Percentiles rank a stretch among this genome's conserved stretches.
These are phyloP conservation scores for Ceyx margarethae DNA, from an alignment of 2,113 vertebrate species.

Conservation along the genomic window DNA sequence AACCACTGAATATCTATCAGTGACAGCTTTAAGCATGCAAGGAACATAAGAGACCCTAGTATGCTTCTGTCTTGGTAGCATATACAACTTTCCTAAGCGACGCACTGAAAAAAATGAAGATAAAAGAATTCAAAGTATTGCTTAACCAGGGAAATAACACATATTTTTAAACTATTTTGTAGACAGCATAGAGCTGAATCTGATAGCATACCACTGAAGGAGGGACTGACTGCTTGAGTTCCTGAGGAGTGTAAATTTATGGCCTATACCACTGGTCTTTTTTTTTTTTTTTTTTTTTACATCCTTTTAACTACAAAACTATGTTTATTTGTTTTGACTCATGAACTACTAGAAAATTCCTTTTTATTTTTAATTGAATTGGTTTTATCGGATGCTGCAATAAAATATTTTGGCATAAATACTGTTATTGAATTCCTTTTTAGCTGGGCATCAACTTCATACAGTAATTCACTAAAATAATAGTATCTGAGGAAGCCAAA, in stretches of 20 bases:
- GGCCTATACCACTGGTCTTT: background rate
- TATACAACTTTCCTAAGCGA: background rate
- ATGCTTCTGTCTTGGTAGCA: background rate
- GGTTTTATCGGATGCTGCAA: background rate
- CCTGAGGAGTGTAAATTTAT: background rate
- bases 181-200: background rate
- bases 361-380: constrained; percentile 11
- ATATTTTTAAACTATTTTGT: background rate
- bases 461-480: background rate
- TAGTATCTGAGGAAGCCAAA: background rate
- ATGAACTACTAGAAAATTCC: background rate
- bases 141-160: background rate
- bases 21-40: background rate
- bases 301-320: background rate
- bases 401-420: constrained; percentile 3
- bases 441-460: background rate
- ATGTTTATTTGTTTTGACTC: background rate
- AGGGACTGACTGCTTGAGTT: background rate
- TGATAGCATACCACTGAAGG: background rate
- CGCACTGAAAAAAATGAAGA: background rate
- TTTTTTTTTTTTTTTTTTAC: background rate
- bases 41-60: background rate
- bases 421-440: background rate
- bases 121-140: background rate
- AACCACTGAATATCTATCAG: background rate